Percentiles rank a stretch among this genome's conserved stretches.
These are phyloP conservation scores for Bostrychus sinensis DNA, from an alignment of 2,113 vertebrate genomes.

Conservation along the genomic window DNA sequence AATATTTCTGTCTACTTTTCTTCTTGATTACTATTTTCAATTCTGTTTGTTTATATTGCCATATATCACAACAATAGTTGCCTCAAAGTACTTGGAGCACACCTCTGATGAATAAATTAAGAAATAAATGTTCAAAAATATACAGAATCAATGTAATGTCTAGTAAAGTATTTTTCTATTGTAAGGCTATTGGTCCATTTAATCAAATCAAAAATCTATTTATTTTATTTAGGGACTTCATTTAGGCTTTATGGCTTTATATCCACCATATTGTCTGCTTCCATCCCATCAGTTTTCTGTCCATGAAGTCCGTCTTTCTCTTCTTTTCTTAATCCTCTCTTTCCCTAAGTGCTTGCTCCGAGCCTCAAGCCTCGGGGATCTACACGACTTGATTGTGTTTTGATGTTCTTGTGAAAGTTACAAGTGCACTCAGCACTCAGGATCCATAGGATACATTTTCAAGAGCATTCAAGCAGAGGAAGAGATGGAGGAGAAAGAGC, in stretches of 20 bases:
- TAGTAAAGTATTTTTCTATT: neutral
- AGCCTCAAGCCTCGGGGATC: slow-evolving; percentile 59
- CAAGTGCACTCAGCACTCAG: slow-evolving; percentile 77
- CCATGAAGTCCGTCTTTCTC: slow-evolving; percentile 15
- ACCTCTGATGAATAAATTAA: too few relatives aligned
- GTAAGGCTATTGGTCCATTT: neutral
- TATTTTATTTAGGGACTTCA: too few relatives aligned
- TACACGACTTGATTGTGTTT: slow-evolving; percentile 75
- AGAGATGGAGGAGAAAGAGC: slow-evolving; percentile 30
- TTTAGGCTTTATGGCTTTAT: too few relatives aligned
- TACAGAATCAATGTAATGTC: too few relatives aligned
- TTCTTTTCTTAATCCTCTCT: slow-evolving; percentile 41
- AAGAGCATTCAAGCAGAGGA: slow-evolving; percentile 52
- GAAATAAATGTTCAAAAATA: too few relatives aligned
- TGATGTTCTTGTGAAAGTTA: slow-evolving; percentile 75
- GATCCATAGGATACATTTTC: slow-evolving; percentile 71
- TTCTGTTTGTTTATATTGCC: too few relatives aligned
- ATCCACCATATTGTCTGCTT: slow-evolving; percentile 14
- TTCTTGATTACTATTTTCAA: too few relatives aligned
- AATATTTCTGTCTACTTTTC: too few relatives aligned
- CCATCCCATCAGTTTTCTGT: slow-evolving; percentile 25
- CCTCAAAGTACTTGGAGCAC: too few relatives aligned
- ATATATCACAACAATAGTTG: too few relatives aligned
- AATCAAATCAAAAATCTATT: too few relatives aligned
- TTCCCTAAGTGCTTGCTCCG: slow-evolving; percentile 67